Conservation (phyloP, 2,113 vertebrate genomes). For the Gymnobelideus leadbeateri region DNA sequence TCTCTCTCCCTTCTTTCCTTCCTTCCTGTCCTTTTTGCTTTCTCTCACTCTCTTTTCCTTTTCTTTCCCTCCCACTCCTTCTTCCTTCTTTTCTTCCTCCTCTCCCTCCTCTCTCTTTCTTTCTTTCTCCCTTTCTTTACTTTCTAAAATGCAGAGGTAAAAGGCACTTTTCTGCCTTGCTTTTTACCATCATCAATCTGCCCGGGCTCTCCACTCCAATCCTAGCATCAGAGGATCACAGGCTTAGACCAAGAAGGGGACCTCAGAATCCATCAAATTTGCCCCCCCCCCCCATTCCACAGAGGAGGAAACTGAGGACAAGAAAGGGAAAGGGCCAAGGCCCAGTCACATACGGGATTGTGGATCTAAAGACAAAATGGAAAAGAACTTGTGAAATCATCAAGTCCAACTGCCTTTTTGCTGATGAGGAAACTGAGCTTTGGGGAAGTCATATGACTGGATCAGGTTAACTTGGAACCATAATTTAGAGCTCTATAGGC, state of each 20-base stretch:
- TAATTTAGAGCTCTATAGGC: too few species aligned
- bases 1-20: background rate
- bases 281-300: background rate
- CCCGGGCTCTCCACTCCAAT: background rate
- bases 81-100: accelerated
- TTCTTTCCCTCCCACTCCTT: accelerated
- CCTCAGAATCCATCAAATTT: background rate
- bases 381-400: background rate
- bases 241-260: background rate
- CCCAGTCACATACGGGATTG: background rate
- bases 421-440: background rate
- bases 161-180: background rate
- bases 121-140: too few species aligned
- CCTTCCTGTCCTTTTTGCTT: too few species aligned
- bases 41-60: background rate
- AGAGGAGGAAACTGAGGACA: background rate
- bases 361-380: background rate
- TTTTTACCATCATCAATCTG: background rate
- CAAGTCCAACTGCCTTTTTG: too few species aligned
- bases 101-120: too few species aligned
- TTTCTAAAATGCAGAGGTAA: background rate
- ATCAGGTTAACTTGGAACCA: too few species aligned
- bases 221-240: background rate
- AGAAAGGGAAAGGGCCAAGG: background rate
- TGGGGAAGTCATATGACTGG: background rate